These are phyloP conservation scores for Acleris emargana DNA, from an alignment of 2,888 invertebrate species.

Conservation along the genomic window DNA sequence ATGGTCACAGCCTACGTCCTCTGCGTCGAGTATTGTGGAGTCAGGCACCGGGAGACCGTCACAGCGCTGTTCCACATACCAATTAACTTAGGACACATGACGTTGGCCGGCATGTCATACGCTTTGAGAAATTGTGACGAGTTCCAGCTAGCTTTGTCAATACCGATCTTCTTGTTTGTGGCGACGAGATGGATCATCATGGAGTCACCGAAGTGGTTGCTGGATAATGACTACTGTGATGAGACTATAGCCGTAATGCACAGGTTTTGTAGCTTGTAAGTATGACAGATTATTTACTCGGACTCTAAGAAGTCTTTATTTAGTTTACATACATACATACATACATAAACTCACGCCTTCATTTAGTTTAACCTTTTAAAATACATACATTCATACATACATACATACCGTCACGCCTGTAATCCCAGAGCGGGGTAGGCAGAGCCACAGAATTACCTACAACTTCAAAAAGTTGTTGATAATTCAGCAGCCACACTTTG, in stretches of 20 bases:
- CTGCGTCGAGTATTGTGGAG: conserved; percentile 62
- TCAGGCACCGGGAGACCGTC: conserved; percentile 57
- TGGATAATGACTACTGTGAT: conserved; percentile 57
- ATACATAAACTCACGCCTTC: too few relatives aligned
- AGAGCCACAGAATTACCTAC: too few relatives aligned
- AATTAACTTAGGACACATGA: conserved; percentile 61
- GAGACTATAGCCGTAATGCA: conserved; percentile 57
- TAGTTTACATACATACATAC: too few relatives aligned
- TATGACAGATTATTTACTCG: conserved; percentile 35
- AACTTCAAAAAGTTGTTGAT: too few relatives aligned
- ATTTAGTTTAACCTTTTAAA: too few relatives aligned
- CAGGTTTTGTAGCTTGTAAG: conserved; percentile 62
- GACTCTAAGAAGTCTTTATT: too few relatives aligned
- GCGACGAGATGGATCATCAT: conserved; percentile 49
- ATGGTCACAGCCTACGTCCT: conserved; percentile 66
- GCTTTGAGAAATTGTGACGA: conserved; percentile 58
- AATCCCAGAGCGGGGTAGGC: too few relatives aligned
- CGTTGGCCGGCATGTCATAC: conserved; percentile 63
- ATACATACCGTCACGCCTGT: too few relatives aligned
- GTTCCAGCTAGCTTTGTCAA: conserved; percentile 61
- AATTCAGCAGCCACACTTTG: too few relatives aligned
- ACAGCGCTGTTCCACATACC: conserved; percentile 66
- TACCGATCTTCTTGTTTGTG: conserved; percentile 60
- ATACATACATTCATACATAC: too few relatives aligned
- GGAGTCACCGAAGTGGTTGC: conserved; percentile 72